phyloP scores from a whole-genome alignment of 2,113 vertebrate species.

The Phrynocephalus versicolor region DNA sequence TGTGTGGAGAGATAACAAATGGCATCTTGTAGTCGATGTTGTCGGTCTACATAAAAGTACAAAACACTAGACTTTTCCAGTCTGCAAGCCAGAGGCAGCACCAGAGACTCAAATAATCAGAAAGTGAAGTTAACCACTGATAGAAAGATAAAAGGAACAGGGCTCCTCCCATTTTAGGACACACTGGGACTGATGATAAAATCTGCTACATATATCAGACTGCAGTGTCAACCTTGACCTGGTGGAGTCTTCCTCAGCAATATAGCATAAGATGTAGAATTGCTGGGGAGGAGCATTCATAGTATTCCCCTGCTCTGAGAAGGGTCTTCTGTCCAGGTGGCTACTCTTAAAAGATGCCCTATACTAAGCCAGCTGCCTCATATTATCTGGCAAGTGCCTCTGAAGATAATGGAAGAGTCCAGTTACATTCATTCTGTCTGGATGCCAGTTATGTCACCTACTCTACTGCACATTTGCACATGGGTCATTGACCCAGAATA shows the following conservation, averaged over 20 bases:
- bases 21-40: neutral
- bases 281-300: neutral
- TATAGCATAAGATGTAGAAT: neutral
- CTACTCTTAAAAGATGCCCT: too few species aligned
- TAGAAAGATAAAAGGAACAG: neutral
- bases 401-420: too few species aligned
- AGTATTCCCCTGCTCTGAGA: too few species aligned
- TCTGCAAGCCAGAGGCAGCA: neutral
- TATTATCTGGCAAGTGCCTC: too few species aligned
- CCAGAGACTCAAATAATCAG: accelerated
- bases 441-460: too few species aligned
- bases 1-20: constrained; percentile 10
- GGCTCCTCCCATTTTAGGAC: neutral
- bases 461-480: too few species aligned
- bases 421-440: too few species aligned
- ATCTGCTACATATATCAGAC: neutral
- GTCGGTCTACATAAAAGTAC: neutral
- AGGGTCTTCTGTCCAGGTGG: too few species aligned
- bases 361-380: too few species aligned
- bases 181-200: neutral
- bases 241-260: neutral
- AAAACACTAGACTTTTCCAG: neutral
- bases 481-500: neutral
- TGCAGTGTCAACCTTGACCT: neutral
- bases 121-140: neutral